Evolutionary conservation across 2,113 vertebrate genomes (phyloP).

Genomic region (Petaurus breviceps): DNA sequence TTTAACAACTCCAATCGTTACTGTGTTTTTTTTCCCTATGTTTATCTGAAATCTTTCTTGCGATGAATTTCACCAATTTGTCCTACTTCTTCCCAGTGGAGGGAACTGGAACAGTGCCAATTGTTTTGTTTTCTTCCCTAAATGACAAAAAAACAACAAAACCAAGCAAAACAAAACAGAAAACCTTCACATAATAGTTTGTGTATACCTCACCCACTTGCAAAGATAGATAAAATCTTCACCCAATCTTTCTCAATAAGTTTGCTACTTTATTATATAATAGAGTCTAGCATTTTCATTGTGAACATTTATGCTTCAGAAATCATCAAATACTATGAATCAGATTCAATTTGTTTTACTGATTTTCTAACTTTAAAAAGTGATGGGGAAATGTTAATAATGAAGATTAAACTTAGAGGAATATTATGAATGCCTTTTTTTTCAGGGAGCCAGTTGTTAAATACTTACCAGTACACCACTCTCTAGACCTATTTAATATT

Average conservation of each 20-base stretch:
- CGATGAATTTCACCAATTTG: neutral
- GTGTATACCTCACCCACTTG: neutral
- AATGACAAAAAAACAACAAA: neutral
- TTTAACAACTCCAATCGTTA: neutral
- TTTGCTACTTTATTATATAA: neutral
- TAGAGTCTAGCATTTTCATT: neutral
- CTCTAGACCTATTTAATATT: neutral
- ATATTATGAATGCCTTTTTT: neutral
- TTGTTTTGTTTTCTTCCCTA: neutral
- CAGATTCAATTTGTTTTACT: neutral
- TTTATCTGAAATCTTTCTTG: neutral
- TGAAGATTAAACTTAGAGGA: neutral
- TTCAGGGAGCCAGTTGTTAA: neutral
- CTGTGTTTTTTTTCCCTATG: neutral
- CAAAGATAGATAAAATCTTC: neutral
- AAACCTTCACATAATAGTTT: neutral
- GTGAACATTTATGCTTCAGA: neutral
- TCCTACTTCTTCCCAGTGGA: neutral
- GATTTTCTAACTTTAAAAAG: neutral
- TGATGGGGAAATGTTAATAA: neutral
- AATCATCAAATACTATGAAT: neutral
- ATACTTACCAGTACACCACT: neutral
- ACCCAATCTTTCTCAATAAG: neutral
- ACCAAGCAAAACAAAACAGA: too few species aligned
- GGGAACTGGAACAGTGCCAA: neutral